These are phyloP conservation scores for Bufotes viridis DNA, from an alignment of 2,797 vertebrate species.

Conservation along the genomic window DNA sequence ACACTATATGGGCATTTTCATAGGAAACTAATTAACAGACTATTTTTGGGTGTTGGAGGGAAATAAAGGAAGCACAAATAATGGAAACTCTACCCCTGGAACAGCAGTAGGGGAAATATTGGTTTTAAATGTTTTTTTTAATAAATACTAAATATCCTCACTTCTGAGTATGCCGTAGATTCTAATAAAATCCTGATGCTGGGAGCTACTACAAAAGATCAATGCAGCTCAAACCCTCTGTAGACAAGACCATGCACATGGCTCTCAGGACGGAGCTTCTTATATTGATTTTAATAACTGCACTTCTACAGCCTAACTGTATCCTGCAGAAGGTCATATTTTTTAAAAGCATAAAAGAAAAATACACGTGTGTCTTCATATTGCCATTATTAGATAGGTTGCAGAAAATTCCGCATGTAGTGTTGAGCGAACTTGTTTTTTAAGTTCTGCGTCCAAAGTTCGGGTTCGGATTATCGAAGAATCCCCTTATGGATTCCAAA, in stretches of 20 bases:
- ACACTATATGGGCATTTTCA: neutral
- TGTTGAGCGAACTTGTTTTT: no score
- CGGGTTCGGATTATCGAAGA: no score
- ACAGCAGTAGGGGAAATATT: neutral
- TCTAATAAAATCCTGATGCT: neutral
- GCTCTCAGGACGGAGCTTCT: neutral
- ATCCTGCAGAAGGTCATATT: no score
- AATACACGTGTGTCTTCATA: no score
- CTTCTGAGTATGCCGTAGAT: neutral
- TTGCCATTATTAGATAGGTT: no score
- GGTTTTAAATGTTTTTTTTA: neutral
- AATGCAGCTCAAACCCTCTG: neutral
- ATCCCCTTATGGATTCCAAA: no score
- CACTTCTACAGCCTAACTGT: no score
- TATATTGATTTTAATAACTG: neutral
- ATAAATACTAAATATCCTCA: no score
- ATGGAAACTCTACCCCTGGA: neutral
- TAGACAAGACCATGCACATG: neutral
- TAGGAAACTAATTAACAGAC: neutral
- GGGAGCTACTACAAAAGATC: neutral
- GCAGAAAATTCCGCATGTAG: no score
- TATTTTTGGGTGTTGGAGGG: neutral
- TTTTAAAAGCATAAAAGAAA: no score
- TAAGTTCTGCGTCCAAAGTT: no score
- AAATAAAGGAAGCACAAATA: neutral